Conservation (phyloP, 2,888 invertebrate species). For the Ophraella communa region DNA sequence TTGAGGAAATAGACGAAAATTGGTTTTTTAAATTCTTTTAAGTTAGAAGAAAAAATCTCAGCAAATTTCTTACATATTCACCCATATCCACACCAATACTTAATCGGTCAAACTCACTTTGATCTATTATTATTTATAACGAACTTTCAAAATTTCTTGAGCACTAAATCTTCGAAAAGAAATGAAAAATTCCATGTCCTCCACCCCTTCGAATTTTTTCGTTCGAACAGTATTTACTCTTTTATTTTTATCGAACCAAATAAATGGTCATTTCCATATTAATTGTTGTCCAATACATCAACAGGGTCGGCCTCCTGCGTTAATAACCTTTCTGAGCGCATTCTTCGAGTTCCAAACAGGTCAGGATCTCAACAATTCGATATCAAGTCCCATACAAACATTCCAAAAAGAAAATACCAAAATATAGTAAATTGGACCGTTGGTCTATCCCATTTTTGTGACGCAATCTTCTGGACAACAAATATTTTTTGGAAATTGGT, state of each 20-base stretch:
- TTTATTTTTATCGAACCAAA: conserved; percentile 32
- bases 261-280: conserved; percentile 33
- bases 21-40: too few species aligned
- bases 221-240: conserved; percentile 19
- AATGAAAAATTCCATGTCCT: conserved; percentile 1
- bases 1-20: too few species aligned
- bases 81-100: not conserved
- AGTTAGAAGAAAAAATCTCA: too few species aligned
- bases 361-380: not conserved
- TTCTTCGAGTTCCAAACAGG: conserved; percentile 31
- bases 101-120: not conserved
- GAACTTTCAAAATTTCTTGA: not conserved
- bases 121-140: not conserved
- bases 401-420: not conserved
- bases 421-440: too few species aligned
- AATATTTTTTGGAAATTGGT: too few species aligned
- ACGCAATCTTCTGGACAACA: too few species aligned
- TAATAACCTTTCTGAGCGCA: conserved; percentile 28
- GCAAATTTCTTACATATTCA: too few species aligned
- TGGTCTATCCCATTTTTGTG: too few species aligned
- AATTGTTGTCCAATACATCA: conserved; percentile 36
- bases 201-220: conserved; percentile 9
- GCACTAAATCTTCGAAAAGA: conserved; percentile 1
- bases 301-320: conserved; percentile 28
- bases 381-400: not conserved